Percentiles rank a stretch among this genome's conserved stretches.
These are phyloP conservation scores for Bolinopsis microptera DNA, from an alignment of 37 sponge, comb jelly and placozoan species.

Conservation along the genomic window DNA sequence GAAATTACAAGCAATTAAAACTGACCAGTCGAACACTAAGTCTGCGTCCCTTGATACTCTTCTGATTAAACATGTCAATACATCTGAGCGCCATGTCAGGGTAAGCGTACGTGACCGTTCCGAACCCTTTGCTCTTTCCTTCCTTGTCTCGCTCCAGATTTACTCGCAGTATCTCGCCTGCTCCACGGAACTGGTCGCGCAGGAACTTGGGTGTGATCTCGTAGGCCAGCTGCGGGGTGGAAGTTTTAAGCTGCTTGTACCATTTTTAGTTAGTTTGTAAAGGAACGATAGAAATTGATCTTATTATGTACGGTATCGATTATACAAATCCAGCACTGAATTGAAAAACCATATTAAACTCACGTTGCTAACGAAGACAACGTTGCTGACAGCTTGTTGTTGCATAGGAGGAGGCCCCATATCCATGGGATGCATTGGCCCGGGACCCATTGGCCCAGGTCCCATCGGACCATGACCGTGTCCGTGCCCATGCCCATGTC, in stretches of 20 bases:
- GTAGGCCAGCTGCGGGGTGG: constrained; percentile 21
- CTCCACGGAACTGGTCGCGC: background rate
- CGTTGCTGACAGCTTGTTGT: constrained; percentile 9
- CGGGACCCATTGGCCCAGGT: background rate
- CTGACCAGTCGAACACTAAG: constrained; percentile 19
- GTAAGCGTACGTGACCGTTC: constrained; percentile 27
- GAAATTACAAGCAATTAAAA: no score
- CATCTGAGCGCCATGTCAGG: constrained; percentile 42
- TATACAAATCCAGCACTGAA: no score
- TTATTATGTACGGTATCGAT: no score
- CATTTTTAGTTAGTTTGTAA: no score
- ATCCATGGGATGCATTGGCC: constrained; percentile 49
- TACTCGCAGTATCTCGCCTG: constrained; percentile 17
- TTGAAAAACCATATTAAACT: no score
- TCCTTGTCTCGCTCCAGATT: constrained; percentile 21
- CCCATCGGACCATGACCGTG: background rate
- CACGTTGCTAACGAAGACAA: constrained; percentile 46
- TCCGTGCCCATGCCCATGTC: background rate
- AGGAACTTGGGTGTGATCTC: constrained; percentile 23
- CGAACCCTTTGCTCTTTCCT: constrained; percentile 27
- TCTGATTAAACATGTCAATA: constrained; percentile 57
- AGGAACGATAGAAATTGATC: no score
- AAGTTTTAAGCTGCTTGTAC: no score
- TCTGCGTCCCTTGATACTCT: constrained; percentile 40
- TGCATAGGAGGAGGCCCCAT: background rate